phyloP scores from a whole-genome alignment of 2,888 invertebrate species.

The Drosophila gaucha region DNA sequence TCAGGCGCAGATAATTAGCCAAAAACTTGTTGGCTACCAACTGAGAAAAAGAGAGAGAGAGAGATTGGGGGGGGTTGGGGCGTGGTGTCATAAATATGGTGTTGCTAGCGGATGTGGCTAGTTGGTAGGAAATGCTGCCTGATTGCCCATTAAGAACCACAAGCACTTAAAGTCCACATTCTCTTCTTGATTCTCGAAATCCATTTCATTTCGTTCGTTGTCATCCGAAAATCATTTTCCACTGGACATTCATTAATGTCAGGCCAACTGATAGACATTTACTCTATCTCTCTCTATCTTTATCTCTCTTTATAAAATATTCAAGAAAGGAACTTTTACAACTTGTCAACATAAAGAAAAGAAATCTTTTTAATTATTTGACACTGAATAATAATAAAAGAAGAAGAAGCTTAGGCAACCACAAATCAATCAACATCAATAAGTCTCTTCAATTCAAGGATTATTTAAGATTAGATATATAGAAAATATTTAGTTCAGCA shows the following conservation, averaged over 20 bases:
- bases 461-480: no score
- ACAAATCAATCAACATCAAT: neutral
- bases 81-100: constrained; percentile 45
- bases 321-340: no score
- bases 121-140: constrained; percentile 54
- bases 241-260: constrained; percentile 6
- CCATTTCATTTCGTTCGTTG: constrained; percentile 20
- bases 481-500: no score
- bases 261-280: constrained; percentile 4
- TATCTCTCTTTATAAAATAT: neutral
- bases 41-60: neutral
- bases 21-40: constrained; percentile 57
- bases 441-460: neutral
- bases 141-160: constrained; percentile 50
- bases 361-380: no score
- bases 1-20: constrained; percentile 68
- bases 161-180: neutral
- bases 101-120: constrained; percentile 54
- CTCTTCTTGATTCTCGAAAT: constrained; percentile 33
- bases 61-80: neutral
- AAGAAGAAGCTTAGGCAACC: neutral
- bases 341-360: no score
- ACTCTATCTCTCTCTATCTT: neutral
- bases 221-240: constrained; percentile 12
- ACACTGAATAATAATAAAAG: no score